These are phyloP conservation scores for Mionectes macconnelli DNA, from an alignment of 2,113 vertebrate genomes.

Conservation along the genomic window DNA sequence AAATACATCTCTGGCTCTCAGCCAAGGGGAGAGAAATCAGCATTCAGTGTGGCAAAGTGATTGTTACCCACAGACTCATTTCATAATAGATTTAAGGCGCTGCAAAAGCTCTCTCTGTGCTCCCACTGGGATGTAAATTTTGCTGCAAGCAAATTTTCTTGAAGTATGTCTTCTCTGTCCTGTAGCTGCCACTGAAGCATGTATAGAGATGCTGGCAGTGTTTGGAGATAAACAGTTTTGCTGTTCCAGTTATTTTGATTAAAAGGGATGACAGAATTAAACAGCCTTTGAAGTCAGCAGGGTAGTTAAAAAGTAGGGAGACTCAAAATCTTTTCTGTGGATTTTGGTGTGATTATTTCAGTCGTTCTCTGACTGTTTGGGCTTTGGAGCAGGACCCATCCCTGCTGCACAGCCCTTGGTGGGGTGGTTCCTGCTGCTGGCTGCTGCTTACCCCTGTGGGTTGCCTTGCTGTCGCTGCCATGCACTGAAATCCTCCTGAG, in stretches of 20 bases:
- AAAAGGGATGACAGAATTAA: conserved; percentile 4
- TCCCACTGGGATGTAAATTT: not conserved
- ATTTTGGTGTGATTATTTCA: not conserved
- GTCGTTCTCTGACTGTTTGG: not conserved
- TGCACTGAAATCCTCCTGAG: not conserved
- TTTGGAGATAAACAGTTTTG: conserved; percentile 34
- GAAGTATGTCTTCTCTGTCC: not conserved
- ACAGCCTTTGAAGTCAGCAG: conserved; percentile 32
- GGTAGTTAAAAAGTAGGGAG: not conserved
- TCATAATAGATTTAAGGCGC: not conserved
- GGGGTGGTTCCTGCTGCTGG: accelerated
- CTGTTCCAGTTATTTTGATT: conserved; percentile 19
- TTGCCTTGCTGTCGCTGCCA: not conserved
- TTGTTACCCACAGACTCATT: not conserved
- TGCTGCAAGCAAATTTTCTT: conserved; percentile 10
- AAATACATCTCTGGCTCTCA: not conserved
- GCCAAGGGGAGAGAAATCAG: not conserved
- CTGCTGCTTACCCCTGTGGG: not conserved
- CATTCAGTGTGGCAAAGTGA: not conserved
- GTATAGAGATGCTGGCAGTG: not conserved
- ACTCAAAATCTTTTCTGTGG: not conserved
- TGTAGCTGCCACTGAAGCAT: conserved; percentile 1
- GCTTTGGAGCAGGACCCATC: not conserved
- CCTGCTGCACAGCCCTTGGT: not conserved
- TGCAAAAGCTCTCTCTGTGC: not conserved